Evolutionary conservation across 2,888 invertebrate genomes (phyloP), one percentile per base, ranked within the genome.

Genomic region (Ephialtes manifestator): DNA sequence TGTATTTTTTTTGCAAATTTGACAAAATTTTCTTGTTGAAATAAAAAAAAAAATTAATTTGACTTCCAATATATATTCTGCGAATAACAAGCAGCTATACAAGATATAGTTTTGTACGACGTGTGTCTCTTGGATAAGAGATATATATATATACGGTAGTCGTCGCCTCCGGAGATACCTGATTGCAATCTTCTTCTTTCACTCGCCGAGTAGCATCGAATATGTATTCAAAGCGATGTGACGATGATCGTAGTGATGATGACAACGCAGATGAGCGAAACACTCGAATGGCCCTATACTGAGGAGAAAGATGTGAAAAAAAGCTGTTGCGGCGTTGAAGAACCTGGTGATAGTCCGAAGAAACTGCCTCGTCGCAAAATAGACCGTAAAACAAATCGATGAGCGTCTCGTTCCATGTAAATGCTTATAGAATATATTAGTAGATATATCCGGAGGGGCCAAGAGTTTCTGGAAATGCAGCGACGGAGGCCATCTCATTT

Each of bases 341-440:
- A 24, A 24, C 24, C n/a, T 67, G 35, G 3, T 20, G 35, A 39
- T 10, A 18, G 48, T 48, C 31, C 20, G 85, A 87, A 55, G 18
- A 35, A 81, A 86, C 83, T 79, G 85, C 85, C 84, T 86, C 70
- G 89, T 84, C 70, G 89, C 85, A 86, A 88, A 89, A 88, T 87
- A 77, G 89, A 87, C 87, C 87, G 88, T 90, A 89, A 90, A 91
- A 87, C 89, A 88, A 90, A 90, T 91, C 90, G 88, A 90, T 88
- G 85, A 88, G 35, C 48, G 78, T 55, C 83, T 88, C 85, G 78
- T 88, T 88, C 86, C 88, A 87, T 85, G 86, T 84, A 84, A 55
- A 46, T 60, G 68, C 72, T 79, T 79, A 77, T 81, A 79, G 39
- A 31, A 53, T 68, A 53, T 46, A 68, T 13, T 4, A 3, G 31